A percentile compares a stretch with the other conserved stretches of the same genome.
phyloP scores from a whole-genome alignment of 1,140 invertebrate species.

The Heliothis virescens region DNA sequence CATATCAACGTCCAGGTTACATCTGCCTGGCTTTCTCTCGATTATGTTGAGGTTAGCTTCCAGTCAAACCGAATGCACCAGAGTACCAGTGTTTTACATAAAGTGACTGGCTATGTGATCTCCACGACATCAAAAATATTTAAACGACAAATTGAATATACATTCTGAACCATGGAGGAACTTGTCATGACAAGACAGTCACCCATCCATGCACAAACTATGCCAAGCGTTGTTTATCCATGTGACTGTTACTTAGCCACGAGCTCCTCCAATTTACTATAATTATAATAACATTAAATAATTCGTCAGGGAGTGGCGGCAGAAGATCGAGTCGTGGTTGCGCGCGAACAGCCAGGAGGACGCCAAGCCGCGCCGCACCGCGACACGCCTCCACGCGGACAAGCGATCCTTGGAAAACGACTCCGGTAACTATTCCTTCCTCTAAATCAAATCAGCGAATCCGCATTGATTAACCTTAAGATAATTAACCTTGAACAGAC shows the following conservation, averaged over 20 bases:
- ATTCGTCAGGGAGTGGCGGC: slow-evolving; percentile 90
- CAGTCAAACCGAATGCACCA: too few relatives aligned
- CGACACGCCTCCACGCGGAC: slow-evolving; percentile 89
- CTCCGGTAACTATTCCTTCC: slow-evolving; percentile 87
- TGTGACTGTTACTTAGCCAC: too few relatives aligned
- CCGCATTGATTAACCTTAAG: background rate
- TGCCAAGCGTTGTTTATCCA: too few relatives aligned
- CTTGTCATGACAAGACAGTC: too few relatives aligned
- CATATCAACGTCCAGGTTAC: background rate
- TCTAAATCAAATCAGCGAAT: background rate
- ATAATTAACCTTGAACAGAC: background rate
- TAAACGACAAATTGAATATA: too few relatives aligned
- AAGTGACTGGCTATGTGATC: too few relatives aligned
- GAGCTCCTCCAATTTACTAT: too few relatives aligned
- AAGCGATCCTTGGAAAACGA: slow-evolving; percentile 92
- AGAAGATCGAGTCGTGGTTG: slow-evolving; percentile 96
- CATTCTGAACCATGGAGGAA: too few relatives aligned
- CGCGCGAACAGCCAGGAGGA: slow-evolving; percentile 95
- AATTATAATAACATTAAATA: background rate
- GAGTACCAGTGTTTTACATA: too few relatives aligned
- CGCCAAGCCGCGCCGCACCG: slow-evolving; percentile 88
- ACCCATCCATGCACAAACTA: too few relatives aligned
- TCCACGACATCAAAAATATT: too few relatives aligned
- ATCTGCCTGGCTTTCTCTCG: background rate
- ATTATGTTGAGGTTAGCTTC: too few relatives aligned